Percentiles rank a stretch among this genome's conserved stretches.
phyloP scores from a whole-genome alignment of 53 echinoderm and acorn worm species.

The Luidia sarsii region DNA sequence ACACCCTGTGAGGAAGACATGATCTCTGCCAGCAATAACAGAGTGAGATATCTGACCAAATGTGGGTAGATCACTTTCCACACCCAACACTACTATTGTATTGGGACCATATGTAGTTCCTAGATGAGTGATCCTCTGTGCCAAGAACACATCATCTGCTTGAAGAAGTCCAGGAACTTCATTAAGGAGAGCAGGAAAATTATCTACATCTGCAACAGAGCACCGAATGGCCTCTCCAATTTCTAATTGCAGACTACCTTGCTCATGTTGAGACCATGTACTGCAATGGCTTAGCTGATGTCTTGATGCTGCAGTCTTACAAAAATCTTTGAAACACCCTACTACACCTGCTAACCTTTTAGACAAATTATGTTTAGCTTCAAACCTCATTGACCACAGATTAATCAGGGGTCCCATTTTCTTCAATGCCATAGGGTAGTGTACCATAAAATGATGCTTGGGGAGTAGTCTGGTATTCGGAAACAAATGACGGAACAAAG shows the following conservation, averaged over 20 bases:
- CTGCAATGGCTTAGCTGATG: constrained; percentile 46
- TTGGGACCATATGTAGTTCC: constrained; percentile 45
- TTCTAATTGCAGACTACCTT: neutral
- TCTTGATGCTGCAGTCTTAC: constrained; percentile 23
- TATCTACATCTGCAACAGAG: neutral
- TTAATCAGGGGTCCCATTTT: constrained; percentile 48
- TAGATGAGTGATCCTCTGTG: constrained; percentile 33
- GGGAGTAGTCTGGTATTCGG: constrained; percentile 27
- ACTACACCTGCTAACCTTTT: constrained; percentile 49
- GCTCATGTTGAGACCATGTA: neutral
- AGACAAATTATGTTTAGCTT: constrained; percentile 66
- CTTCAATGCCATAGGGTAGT: constrained; percentile 52
- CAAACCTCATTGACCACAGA: constrained; percentile 68
- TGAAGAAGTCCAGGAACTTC: constrained; percentile 11
- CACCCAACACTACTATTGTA: constrained; percentile 30
- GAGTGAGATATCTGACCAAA: constrained; percentile 19
- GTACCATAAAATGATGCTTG: constrained; percentile 61
- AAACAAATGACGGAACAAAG: constrained; percentile 25
- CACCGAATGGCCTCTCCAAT: neutral
- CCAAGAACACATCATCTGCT: constrained; percentile 61
- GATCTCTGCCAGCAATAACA: constrained; percentile 11
- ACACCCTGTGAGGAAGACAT: constrained; percentile 20
- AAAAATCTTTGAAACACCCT: constrained; percentile 51
- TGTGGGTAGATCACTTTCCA: constrained; percentile 30
- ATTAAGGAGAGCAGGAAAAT: neutral